Base-by-base conservation (phyloP, 2,797 vertebrate species). In the Hippocampus kuda region DNA sequence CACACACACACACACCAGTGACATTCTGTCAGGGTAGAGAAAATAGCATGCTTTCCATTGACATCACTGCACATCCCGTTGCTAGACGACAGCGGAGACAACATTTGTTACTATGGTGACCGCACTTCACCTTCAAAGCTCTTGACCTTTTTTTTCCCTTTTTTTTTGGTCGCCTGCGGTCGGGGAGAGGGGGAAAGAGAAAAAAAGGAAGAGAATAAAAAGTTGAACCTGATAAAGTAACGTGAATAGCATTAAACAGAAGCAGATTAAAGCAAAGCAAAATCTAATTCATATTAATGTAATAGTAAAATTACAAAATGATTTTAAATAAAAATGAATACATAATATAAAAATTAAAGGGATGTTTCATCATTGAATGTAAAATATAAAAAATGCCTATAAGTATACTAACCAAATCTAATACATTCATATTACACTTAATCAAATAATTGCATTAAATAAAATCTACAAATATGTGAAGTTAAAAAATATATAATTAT, bases 41-140 rank as follows among this genome's bases (percentile, higher is more conserved):
- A 88, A 86, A 89, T 85, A 86, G 83, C 86, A 83, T 54, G 80
- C 79, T 89, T 89, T 89, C 85, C 86, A 89, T 81, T 89, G 89
- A 90, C 91, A 90, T 91, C 90, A 91, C 84, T 82, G 83, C 60
- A 83, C 83, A 88, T 87, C 84, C 81, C 34, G 89, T 90, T 89
- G 87, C 91, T 83, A 82, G 81, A 89, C 83, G 86, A 92, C 88
- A 77, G 70, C 68, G 81, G 79, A 89, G 87, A 87, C 88, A 89
- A 89, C 86, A 87, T 72, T 74, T 65, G 91, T 92, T 90, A 86
- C 90, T 86, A 90, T 80, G 83, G 88, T 54, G 82, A 92, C 89
- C 68, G 77, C 72, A 75, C 84, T 88, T 90, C 88, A 91, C 88
- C 89, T 89, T 90, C 86, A 89, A 84, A 88, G 79, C 83, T 82